These are phyloP conservation scores for Perognathus longimembris DNA, from an alignment of 2,113 vertebrate species.

Conservation along the genomic window DNA sequence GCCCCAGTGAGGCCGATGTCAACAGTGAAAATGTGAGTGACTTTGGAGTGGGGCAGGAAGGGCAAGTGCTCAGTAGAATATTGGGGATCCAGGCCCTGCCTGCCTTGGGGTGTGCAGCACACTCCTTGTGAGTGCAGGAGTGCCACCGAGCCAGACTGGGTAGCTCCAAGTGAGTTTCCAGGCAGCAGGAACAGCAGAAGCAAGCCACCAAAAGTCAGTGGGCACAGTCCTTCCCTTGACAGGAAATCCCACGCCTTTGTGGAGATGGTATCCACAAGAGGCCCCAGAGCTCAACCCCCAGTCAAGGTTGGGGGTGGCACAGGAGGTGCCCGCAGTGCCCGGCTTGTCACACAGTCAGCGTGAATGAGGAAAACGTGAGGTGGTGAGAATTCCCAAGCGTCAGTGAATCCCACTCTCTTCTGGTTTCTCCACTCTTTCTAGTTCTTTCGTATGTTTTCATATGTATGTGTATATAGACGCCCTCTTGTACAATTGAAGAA, in stretches of 20 bases:
- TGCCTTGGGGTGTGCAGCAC: too few relatives aligned
- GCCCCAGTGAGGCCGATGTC: constrained; percentile 94
- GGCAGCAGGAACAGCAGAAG: neutral
- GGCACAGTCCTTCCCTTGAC: fast-evolving
- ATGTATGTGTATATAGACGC: neutral
- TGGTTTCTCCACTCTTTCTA: neutral
- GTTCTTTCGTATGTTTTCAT: neutral
- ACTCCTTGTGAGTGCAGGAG: fast-evolving
- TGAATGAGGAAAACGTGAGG: too few relatives aligned
- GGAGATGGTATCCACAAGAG: fast-evolving
- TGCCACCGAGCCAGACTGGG: fast-evolving
- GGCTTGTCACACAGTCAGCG: neutral
- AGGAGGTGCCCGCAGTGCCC: neutral
- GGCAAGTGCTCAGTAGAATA: too few relatives aligned
- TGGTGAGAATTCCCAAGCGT: neutral
- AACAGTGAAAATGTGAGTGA: constrained; percentile 96
- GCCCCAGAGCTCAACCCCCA: neutral
- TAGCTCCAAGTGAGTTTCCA: neutral
- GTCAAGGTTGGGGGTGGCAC: fast-evolving
- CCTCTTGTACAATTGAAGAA: neutral
- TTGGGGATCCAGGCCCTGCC: neutral
- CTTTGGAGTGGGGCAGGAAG: too few relatives aligned
- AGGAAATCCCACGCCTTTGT: neutral
- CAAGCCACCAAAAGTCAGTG: too few relatives aligned
- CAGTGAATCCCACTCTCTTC: too few relatives aligned